Evolutionary conservation across 2,888 invertebrate genomes (phyloP).

Genomic region (Hypena proboscidalis): DNA sequence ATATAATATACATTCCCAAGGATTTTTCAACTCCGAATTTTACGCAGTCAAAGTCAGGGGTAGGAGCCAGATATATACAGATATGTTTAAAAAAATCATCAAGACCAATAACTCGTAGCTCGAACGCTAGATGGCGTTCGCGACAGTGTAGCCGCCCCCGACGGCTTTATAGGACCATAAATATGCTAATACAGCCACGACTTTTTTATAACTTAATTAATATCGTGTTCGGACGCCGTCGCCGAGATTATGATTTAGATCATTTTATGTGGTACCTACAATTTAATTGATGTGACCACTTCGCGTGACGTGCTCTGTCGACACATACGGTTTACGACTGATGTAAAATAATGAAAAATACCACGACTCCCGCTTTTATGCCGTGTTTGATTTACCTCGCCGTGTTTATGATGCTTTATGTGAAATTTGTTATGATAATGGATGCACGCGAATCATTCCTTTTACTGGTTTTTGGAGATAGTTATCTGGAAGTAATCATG

Average conservation of each 20-base stretch:
- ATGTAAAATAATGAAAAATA: conserved; percentile 82
- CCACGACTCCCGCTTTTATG: conserved; percentile 51
- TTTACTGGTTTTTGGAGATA: too few species aligned
- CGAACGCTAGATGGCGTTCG: conserved; percentile 34
- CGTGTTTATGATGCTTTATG: conserved; percentile 56
- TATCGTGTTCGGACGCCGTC: conserved; percentile 68
- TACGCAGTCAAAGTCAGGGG: too few species aligned
- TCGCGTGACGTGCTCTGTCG: conserved; percentile 68
- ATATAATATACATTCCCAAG: too few species aligned
- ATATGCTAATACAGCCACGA: conserved; percentile 82
- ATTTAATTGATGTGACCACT: conserved; percentile 73
- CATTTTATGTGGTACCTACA: conserved; percentile 76
- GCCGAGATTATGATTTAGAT: conserved; percentile 78
- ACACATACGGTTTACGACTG: conserved; percentile 76
- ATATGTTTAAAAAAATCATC: not conserved
- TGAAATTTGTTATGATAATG: conserved; percentile 48
- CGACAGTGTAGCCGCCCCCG: conserved; percentile 29
- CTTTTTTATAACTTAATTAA: conserved; percentile 84
- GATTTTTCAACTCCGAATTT: too few species aligned
- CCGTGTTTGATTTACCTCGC: conserved; percentile 71
- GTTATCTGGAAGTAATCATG: too few species aligned
- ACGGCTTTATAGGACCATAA: conserved; percentile 70
- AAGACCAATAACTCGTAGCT: not conserved
- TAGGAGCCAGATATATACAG: not conserved
- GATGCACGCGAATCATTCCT: conserved; percentile 15